Evolutionary conservation across 2,797 vertebrate species (phyloP), one percentile per base, ranked within the genome.

Genomic region (Neomorphus geoffroyi): DNA sequence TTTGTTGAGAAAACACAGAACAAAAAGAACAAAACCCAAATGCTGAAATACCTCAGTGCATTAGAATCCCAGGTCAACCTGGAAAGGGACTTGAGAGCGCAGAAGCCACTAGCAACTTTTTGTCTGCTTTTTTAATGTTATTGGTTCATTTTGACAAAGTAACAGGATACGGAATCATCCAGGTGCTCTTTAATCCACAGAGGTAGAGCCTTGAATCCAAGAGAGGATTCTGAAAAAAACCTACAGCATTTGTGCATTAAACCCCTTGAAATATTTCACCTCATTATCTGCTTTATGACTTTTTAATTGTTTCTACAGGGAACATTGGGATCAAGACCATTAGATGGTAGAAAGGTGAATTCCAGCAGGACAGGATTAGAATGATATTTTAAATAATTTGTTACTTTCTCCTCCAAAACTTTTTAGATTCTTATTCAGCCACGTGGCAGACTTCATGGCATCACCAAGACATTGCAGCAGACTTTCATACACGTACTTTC

Each of bases 371-470:
- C 51, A 33, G 21, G 58, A 45, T 39, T 35, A 71, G 22, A 80
- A 66, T 8, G 6, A 33, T 9, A 9, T 56, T 86, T 77, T 39
- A 50, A 75, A 72, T 32, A 43, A 84, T 12, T 30, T 13, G 35
- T 26, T 54, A 27, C 48, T 65, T 88, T 61, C 32, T 53, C 45
- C 26, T 65, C 35, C 32, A 41, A 57, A 33, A 18, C 28, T 18
- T 35, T 13, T 80, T 22, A 23, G 9, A 19, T 37, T 75, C 57
- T 79, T 45, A 67, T 13, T 27, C 65, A 60, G 23, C 64, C 37
- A 18, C 0, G 0, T 17, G 12, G 19, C 4, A 30, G 57, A 17
- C 27, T 35, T 51, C 6, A 1, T 8, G 24, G 41, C 26, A n/a
- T n/a, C 48, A 35, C 35, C n/a, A 17, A 17, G 33, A 28, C 39